Conservation (phyloP, 2,113 vertebrate species). For the Uropsilus gracilis region DNA sequence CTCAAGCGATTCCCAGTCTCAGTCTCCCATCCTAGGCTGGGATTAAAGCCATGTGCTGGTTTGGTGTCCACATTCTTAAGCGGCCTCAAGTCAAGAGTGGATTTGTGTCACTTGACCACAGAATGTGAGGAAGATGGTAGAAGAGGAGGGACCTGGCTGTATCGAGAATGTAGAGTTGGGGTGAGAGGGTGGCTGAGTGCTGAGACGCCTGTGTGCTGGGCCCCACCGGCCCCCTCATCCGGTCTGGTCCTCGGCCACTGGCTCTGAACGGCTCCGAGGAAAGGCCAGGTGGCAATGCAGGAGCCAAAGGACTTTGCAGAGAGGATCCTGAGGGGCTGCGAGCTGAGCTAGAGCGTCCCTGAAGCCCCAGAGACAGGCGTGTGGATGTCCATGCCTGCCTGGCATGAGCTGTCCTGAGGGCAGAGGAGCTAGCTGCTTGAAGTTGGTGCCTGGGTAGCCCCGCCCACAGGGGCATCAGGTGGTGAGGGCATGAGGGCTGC, state of each 20-base stretch:
- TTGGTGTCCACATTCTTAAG: too few species aligned
- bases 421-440: too few species aligned
- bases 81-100: too few species aligned
- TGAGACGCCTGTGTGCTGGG: neutral
- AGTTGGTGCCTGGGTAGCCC: too few species aligned
- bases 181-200: rapidly evolving
- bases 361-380: neutral
- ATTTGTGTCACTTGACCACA: neutral
- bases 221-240: too few species aligned
- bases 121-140: neutral
- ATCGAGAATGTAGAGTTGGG: neutral
- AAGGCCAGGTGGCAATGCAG: neutral
- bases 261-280: neutral
- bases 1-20: too few species aligned
- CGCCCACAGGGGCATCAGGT: neutral
- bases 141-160: too few species aligned
- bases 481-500: neutral
- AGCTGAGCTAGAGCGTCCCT: neutral
- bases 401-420: too few species aligned
- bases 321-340: neutral
- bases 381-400: neutral
- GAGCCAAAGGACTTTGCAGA: neutral
- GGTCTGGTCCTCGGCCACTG: rapidly evolving
- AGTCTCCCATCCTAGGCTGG: too few species aligned
- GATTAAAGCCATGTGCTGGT: too few species aligned